Evolutionary conservation across 2,797 vertebrate genomes (phyloP).

Genomic region (Aerospiza tachiro): DNA sequence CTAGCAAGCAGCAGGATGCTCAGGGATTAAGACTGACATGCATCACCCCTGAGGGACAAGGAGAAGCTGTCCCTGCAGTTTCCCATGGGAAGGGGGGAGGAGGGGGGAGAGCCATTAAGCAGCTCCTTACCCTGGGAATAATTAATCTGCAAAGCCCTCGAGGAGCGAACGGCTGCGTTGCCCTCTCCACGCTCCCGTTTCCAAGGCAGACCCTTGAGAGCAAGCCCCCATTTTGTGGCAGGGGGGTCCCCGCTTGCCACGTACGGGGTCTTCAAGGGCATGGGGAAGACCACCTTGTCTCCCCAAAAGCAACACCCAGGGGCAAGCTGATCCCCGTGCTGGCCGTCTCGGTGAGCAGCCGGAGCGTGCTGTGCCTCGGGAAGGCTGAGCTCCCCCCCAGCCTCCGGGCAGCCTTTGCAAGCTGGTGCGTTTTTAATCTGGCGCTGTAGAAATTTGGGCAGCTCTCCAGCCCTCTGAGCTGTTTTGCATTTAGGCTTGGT

Average conservation of each 20-base stretch:
- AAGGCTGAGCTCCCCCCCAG: background rate
- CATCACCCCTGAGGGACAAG: background rate
- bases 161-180: fast-evolving
- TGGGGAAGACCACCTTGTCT: background rate
- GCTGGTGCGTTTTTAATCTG: background rate
- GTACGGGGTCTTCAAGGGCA: fast-evolving
- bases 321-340: background rate
- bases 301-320: background rate
- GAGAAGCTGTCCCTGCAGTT: conserved; percentile 1
- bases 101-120: background rate
- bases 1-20: background rate
- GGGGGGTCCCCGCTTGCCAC: background rate
- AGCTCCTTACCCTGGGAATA: background rate
- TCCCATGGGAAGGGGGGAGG: background rate
- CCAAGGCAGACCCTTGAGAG: background rate
- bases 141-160: background rate
- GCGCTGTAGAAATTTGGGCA: background rate
- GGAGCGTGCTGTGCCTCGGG: fast-evolving
- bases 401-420: background rate
- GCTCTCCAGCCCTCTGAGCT: background rate
- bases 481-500: background rate
- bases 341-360: fast-evolving
- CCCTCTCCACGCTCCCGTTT: background rate
- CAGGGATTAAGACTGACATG: background rate
- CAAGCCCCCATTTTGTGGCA: fast-evolving